Evolutionary conservation across 2,888 invertebrate genomes (phyloP).

Genomic region (Drymonia ruficornis): DNA sequence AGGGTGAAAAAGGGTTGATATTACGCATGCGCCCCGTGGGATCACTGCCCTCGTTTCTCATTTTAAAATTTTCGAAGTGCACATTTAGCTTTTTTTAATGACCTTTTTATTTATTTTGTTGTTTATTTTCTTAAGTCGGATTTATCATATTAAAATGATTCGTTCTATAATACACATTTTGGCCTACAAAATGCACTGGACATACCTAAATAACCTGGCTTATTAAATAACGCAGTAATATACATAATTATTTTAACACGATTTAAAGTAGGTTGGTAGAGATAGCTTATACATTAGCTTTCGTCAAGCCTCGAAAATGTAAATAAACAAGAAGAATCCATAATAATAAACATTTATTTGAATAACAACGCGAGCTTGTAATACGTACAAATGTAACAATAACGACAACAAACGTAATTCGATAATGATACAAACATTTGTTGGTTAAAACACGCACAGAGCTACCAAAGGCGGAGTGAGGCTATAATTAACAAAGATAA

Average conservation of each 20-base stretch:
- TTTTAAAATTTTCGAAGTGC: conserved; percentile 67
- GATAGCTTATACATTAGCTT: no score
- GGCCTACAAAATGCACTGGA: no score
- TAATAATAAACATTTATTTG: no score
- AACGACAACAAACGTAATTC: conserved; percentile 77
- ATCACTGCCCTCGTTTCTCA: conserved; percentile 77
- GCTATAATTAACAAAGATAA: conserved; percentile 85
- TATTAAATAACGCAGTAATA: no score
- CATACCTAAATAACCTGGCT: no score
- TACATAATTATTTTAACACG: no score
- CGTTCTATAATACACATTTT: no score
- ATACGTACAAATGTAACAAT: conserved; percentile 53
- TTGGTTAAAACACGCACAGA: conserved; percentile 74
- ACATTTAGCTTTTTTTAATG: conserved; percentile 44
- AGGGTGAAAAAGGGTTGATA: conserved; percentile 83
- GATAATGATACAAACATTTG: conserved; percentile 78
- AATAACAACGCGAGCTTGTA: conserved; percentile 35
- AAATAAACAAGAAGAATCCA: no score
- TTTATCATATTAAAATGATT: no score
- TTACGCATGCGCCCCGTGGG: conserved; percentile 80
- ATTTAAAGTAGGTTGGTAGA: no score
- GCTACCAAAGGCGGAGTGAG: conserved; percentile 78
- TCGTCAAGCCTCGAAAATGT: no score
- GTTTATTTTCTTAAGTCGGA: no score
- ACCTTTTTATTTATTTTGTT: conserved; percentile 22